These are phyloP conservation scores for Clarias pachynema DNA, from an alignment of 2,797 vertebrate genomes.

Conservation along the genomic window DNA sequence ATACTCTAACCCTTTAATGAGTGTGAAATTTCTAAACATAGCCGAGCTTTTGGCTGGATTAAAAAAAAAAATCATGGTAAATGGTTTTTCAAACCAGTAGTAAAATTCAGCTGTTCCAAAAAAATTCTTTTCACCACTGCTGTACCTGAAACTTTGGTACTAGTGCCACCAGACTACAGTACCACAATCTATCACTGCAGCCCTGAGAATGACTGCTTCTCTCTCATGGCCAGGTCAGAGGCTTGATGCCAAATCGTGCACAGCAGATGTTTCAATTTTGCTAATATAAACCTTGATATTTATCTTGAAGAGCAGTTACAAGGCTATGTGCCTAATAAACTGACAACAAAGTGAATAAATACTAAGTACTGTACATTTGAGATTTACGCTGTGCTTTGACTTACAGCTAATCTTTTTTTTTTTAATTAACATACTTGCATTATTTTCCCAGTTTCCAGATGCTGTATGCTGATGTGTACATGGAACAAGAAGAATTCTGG, in stretches of 20 bases:
- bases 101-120: not conserved
- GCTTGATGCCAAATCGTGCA: too few species aligned
- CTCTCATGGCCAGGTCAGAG: not conserved
- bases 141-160: not conserved
- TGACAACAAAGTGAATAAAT: not conserved
- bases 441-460: constrained; percentile 89
- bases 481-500: constrained; percentile 96
- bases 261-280: not conserved
- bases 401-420: not conserved
- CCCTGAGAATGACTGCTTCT: not conserved
- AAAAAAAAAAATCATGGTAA: not conserved
- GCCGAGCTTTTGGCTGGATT: not conserved
- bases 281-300: not conserved
- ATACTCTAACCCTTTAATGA: not conserved
- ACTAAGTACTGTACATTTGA: not conserved
- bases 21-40: not conserved
- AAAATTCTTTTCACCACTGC: not conserved
- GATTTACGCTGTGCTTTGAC: not conserved
- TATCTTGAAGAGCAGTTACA: not conserved
- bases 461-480: constrained; percentile 97
- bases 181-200: not conserved
- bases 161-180: not conserved
- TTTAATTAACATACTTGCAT: not conserved
- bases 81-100: not conserved
- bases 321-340: not conserved